phyloP scores from a whole-genome alignment of 1,140 invertebrate genomes.

The Diuraphis noxia region DNA sequence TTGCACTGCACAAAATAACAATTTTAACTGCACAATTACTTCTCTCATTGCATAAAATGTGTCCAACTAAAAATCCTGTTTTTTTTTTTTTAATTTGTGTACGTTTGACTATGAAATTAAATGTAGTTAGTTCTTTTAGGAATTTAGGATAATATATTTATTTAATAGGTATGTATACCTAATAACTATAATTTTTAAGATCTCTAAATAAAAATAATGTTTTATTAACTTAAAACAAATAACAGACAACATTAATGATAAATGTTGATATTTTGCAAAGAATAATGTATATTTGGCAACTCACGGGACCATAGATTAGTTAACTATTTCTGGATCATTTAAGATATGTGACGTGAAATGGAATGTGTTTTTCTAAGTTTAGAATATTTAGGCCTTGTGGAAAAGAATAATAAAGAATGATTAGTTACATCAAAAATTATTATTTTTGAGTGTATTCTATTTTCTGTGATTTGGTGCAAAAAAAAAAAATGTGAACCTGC shows the following conservation, averaged over 20 bases:
- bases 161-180: too few species aligned
- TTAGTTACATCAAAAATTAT: slow-evolving; percentile 11
- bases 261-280: neutral
- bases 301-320: neutral
- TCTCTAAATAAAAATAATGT: neutral
- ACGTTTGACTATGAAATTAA: neutral
- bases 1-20: too few species aligned
- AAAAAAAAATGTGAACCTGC: neutral
- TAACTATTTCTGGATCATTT: slow-evolving; percentile 30
- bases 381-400: slow-evolving; percentile 11
- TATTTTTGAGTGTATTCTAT: neutral
- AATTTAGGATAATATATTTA: neutral
- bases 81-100: too few species aligned
- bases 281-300: slow-evolving; percentile 29
- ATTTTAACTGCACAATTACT: too few species aligned
- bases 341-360: slow-evolving; percentile 27
- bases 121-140: neutral
- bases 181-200: neutral
- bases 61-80: too few species aligned
- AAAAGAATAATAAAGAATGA: neutral
- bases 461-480: neutral
- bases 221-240: neutral
- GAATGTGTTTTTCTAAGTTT: slow-evolving; percentile 24
- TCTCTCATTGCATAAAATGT: too few species aligned
- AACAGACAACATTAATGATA: neutral